A percentile compares a stretch with the other conserved stretches of the same genome.
phyloP scores from a whole-genome alignment of 2,113 vertebrate genomes.

The Sceloporus tristichus region DNA sequence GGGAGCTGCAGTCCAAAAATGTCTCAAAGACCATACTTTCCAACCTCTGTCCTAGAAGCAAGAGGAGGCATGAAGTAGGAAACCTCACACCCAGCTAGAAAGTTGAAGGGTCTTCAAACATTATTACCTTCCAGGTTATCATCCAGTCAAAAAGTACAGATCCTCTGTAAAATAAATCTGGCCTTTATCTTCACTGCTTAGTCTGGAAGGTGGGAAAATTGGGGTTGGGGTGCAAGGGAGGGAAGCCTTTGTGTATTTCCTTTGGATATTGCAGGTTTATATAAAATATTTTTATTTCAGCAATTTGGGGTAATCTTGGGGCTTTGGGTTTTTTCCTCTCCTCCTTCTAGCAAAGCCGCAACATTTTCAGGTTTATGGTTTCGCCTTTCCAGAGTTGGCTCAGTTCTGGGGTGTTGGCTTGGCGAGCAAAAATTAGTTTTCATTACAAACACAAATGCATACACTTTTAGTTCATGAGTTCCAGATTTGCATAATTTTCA shows the following conservation, averaged over 20 bases:
- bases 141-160: background rate
- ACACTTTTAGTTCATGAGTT: background rate
- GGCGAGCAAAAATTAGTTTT: background rate
- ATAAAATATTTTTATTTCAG: slow-evolving; percentile 21
- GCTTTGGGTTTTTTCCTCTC: background rate
- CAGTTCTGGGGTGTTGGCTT: no score
- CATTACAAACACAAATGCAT: background rate
- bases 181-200: background rate
- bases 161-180: background rate
- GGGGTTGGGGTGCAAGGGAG: background rate
- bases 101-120: background rate
- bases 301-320: background rate
- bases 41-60: background rate
- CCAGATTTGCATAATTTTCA: background rate
- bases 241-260: background rate
- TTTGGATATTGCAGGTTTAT: slow-evolving; percentile 12
- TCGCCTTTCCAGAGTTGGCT: slow-evolving; percentile 1
- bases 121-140: background rate
- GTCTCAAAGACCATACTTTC: background rate
- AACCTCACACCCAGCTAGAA: background rate
- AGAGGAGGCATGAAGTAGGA: background rate
- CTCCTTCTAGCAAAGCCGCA: background rate
- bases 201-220: background rate
- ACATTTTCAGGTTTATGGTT: slow-evolving; percentile 24
- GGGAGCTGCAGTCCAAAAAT: background rate